Evolutionary conservation across 2,113 vertebrate genomes (phyloP), one percentile per base, ranked within the genome.

Genomic region (Geococcyx californianus): DNA sequence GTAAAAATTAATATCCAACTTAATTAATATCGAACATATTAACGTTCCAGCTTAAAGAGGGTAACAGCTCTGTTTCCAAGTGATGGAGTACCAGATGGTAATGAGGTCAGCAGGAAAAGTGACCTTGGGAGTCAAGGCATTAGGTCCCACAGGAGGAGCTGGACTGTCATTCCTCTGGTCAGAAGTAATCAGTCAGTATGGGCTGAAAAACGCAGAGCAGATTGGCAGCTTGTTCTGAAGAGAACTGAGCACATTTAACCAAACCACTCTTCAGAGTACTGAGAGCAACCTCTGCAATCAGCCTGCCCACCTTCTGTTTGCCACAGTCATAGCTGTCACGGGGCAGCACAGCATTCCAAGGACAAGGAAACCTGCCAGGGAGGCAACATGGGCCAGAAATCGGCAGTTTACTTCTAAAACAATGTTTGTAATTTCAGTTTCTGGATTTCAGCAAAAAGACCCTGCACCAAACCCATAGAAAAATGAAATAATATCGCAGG

Each of bases 401-500:
- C 3, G 24, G 38, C 33, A 9, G 33, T 49, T 81, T 42, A 44
- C 29, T 62, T 51, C 33, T 38, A 69, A 58, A 77, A 36, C 25
- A 20, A 10, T 38, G n/a, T 33, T 59, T 3, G 5, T 42, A 6
- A 55, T 60, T 42, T 84, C 54, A 29, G 29, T n/a, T 49, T 49
- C 73, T 51, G 60, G 29, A 60, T 63, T 74, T 73, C 34, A 18
- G 5, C 9, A n/a, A 54, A 52, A 34, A 26, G 36, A 3, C 8
- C 40, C 33, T 42, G 40, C 20, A 18, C 25, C 54, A 23, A 56
- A 68, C 5, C 31, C 11, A n/a, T 5, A 25, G 49, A 68, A 62
- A 26, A 70, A n/a, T 0, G 3, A 80, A 76, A 66, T 29, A 5
- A 0, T 19, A 10, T 18, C 3, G 6, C 36, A 59, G 58, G 56